Evolutionary conservation across 2,113 vertebrate species (phyloP).

Genomic region (Hippocampus abdominalis): DNA sequence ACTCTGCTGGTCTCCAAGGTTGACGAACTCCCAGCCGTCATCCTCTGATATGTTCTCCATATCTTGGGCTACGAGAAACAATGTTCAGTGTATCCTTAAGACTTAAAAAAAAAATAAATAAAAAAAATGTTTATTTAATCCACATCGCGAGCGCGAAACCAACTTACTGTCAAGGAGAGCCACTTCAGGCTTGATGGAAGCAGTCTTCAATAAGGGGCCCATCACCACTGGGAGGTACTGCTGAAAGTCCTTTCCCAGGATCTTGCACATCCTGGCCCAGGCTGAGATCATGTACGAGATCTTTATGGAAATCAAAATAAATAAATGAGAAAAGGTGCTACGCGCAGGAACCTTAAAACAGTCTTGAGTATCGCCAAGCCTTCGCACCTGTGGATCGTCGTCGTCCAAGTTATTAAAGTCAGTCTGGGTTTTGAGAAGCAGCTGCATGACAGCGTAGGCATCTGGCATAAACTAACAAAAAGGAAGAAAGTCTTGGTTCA

Average conservation of each 20-base stretch:
- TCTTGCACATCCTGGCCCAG: conserved; percentile 99
- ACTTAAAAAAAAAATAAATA: not conserved
- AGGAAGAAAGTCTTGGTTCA: not conserved
- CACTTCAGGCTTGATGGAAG: conserved; percentile 98
- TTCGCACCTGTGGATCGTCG: conserved; percentile 90
- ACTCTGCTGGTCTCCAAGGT: conserved; percentile 96
- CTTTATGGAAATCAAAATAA: conserved; percentile 48
- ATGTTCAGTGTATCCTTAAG: not conserved
- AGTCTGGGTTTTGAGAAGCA: conserved; percentile 94
- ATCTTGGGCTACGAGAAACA: conserved; percentile 83
- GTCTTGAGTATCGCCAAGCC: rapidly evolving
- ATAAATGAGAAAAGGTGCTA: rapidly evolving
- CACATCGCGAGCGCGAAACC: not conserved
- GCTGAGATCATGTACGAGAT: conserved; percentile 99
- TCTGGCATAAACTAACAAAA: conserved; percentile 92
- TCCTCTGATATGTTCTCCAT: conserved; percentile 99
- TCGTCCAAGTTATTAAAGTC: conserved; percentile 96
- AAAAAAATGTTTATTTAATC: no score
- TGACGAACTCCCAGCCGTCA: conserved; percentile 98
- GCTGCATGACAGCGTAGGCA: conserved; percentile 97
- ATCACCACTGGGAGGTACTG: conserved; percentile 98
- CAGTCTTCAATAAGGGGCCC: conserved; percentile 98
- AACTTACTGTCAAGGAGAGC: conserved; percentile 94
- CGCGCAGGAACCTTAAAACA: not conserved
- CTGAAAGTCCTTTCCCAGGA: conserved; percentile 97